phyloP scores from a whole-genome alignment of 2,888 invertebrate genomes.

The Tolmerus cingulatus region DNA sequence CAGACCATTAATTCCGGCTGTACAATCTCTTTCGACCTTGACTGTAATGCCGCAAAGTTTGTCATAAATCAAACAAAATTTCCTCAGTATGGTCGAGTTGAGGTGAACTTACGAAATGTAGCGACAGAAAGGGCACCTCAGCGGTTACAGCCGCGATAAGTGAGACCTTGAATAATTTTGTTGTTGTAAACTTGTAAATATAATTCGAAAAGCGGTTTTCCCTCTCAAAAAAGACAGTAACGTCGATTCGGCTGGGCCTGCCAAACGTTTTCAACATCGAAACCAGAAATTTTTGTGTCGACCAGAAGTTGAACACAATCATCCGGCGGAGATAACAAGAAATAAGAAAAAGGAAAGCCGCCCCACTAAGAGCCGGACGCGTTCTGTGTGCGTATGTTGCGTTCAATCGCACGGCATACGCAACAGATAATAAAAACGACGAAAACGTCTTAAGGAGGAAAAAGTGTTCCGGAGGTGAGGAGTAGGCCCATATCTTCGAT shows the following conservation, averaged over 20 bases:
- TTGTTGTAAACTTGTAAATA: not conserved
- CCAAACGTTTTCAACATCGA: not conserved
- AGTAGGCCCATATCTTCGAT: conserved; percentile 34
- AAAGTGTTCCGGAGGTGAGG: conserved; percentile 26
- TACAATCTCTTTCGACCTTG: not conserved
- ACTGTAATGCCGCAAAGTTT: not conserved
- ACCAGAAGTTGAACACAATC: conserved; percentile 36
- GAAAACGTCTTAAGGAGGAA: not conserved
- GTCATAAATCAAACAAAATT: not conserved
- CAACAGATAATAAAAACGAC: conserved; percentile 13
- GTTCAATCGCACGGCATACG: not conserved
- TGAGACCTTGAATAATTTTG: not conserved
- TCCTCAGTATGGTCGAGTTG: not conserved
- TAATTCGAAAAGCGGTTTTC: not conserved
- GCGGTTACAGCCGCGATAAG: not conserved
- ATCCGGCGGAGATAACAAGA: not conserved
- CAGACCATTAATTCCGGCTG: not conserved
- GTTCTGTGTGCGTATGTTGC: not conserved
- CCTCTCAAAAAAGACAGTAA: not conserved
- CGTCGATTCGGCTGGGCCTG: not conserved
- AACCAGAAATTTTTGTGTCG: conserved; percentile 35
- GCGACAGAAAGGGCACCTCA: not conserved
- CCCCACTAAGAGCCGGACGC: not conserved
- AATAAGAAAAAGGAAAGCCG: not conserved
- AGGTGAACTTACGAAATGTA: not conserved